Evolutionary conservation across 2,797 vertebrate species (phyloP).

Genomic region (Xiphorhynchus erythropygius): DNA sequence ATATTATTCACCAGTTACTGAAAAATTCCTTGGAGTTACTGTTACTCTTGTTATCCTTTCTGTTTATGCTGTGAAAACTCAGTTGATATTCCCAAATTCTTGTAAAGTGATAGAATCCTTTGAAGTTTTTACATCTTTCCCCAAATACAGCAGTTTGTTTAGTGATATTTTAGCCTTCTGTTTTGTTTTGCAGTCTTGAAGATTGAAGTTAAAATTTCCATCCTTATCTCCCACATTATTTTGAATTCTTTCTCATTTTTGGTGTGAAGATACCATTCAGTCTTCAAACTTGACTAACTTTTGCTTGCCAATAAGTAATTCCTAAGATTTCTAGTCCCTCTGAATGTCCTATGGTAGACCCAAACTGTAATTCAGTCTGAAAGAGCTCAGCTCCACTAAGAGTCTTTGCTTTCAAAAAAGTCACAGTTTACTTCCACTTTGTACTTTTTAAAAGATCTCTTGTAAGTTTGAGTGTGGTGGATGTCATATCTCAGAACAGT

Average conservation of each 20-base stretch:
- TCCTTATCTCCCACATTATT: background rate
- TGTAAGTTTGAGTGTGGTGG: background rate
- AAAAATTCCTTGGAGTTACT: conserved; percentile 20
- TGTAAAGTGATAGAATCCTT: background rate
- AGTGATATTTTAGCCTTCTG: conserved; percentile 3
- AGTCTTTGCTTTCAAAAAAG: background rate
- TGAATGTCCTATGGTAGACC: background rate
- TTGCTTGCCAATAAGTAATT: background rate
- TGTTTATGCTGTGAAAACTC: conserved; percentile 46
- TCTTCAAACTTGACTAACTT: background rate
- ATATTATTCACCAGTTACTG: background rate
- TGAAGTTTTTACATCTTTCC: conserved; percentile 26
- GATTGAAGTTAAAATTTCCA: background rate
- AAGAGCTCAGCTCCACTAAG: background rate
- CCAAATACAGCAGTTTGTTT: background rate
- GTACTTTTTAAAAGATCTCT: background rate
- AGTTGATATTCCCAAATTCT: conserved; percentile 50
- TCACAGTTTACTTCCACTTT: background rate
- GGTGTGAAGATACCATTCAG: background rate
- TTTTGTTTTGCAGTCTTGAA: conserved; percentile 11
- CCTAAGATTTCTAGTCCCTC: background rate
- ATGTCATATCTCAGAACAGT: background rate
- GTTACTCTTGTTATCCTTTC: conserved; percentile 3
- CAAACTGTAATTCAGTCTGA: background rate
- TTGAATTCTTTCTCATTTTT: background rate